phyloP scores from a whole-genome alignment of 1,140 invertebrate species.

The Campodea augens region DNA sequence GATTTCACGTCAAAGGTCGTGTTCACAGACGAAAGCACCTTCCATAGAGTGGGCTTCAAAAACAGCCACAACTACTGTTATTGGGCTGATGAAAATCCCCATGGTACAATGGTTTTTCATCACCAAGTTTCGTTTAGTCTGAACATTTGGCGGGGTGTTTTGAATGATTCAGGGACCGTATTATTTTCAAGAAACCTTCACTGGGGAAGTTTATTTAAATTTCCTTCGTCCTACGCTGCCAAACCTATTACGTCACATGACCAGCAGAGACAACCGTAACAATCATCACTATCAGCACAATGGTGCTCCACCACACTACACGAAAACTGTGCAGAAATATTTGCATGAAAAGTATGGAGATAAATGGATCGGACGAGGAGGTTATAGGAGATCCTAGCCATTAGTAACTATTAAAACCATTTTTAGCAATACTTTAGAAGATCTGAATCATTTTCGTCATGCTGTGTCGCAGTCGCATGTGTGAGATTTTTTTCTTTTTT shows the following conservation, averaged over 20 bases:
- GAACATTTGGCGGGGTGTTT: constrained; percentile 9
- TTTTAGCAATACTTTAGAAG: too few relatives aligned
- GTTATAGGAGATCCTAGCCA: too few relatives aligned
- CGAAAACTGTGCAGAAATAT: constrained; percentile 3
- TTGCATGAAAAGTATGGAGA: constrained; percentile 6
- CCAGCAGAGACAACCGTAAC: neutral
- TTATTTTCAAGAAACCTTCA: constrained; percentile 5
- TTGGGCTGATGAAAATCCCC: constrained; percentile 9
- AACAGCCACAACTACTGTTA: constrained; percentile 6
- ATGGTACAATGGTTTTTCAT: neutral
- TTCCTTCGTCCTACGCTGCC: constrained; percentile 8
- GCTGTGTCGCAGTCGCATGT: too few relatives aligned
- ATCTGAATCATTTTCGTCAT: too few relatives aligned
- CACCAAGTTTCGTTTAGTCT: constrained; percentile 8
- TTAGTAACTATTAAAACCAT: too few relatives aligned
- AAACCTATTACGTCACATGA: constrained; percentile 4
- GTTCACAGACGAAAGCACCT: constrained; percentile 8
- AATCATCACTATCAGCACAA: constrained; percentile 8
- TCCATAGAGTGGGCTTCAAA: constrained; percentile 7
- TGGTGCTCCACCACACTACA: constrained; percentile 9
- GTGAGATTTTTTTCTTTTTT: too few relatives aligned
- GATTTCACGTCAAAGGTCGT: constrained; percentile 2
- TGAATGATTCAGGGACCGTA: constrained; percentile 5
- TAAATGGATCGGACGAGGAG: constrained; percentile 11
- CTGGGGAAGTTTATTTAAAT: neutral